Conservation (phyloP, 1,140 invertebrate species). For the Armadillidium nasatum region DNA sequence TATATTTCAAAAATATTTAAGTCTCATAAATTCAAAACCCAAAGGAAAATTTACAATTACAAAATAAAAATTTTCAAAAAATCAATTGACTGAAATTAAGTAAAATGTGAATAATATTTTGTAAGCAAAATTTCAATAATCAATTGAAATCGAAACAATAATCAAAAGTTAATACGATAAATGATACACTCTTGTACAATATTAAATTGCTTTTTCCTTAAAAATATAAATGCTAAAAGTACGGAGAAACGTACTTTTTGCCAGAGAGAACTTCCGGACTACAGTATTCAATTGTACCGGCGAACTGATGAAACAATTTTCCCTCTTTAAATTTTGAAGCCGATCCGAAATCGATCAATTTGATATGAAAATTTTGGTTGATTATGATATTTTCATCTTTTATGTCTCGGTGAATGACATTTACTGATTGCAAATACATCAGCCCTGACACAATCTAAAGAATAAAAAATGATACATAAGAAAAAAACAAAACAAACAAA, state of each 20-base stretch:
- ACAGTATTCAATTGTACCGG: constrained; percentile 74
- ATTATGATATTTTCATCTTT: constrained; percentile 75
- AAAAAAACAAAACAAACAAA: neutral
- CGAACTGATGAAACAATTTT: constrained; percentile 66
- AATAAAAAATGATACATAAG: neutral
- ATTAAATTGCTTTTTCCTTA: too few species aligned
- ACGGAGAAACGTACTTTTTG: constrained; percentile 57
- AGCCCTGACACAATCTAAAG: constrained; percentile 64
- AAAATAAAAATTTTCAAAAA: too few species aligned
- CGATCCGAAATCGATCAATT: constrained; percentile 74
- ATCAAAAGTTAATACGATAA: too few species aligned
- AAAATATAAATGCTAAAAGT: too few species aligned
- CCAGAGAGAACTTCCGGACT: constrained; percentile 69
- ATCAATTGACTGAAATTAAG: too few species aligned
- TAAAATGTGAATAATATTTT: too few species aligned
- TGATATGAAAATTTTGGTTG: constrained; percentile 66
- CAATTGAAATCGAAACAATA: too few species aligned
- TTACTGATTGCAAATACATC: constrained; percentile 62
- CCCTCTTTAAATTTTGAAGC: constrained; percentile 60
- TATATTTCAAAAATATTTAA: too few species aligned
- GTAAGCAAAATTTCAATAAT: too few species aligned
- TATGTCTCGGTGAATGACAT: constrained; percentile 67
- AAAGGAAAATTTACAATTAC: too few species aligned
- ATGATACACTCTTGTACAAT: too few species aligned
- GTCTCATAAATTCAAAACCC: too few species aligned